Evolutionary conservation across 2,888 invertebrate genomes (phyloP), one percentile per base, ranked within the genome.

Genomic region (Kuschelorhynchus macadamiae): DNA sequence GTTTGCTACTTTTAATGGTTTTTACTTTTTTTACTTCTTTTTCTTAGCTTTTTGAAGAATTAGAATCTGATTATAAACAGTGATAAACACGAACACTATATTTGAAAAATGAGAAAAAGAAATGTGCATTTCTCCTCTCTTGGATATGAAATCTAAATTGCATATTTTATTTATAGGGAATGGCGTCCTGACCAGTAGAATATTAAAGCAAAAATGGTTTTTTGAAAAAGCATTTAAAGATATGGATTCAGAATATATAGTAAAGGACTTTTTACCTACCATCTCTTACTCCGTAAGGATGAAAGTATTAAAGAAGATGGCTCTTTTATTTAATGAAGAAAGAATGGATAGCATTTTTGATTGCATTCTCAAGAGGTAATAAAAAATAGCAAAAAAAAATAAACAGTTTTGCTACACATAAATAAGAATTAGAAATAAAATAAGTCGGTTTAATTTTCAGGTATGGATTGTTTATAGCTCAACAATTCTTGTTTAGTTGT

Each of bases 141-240:
- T n/a, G n/a, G n/a, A n/a, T n/a, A n/a, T n/a, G n/a, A n/a, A n/a
- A n/a, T n/a, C n/a, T n/a, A n/a, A n/a, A n/a, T n/a, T n/a, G n/a
- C n/a, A n/a, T n/a, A n/a, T n/a, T n/a, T 30, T 25, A 21, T 49
- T 64, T 67, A 41, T 47, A 69, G 69, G 65, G 11, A 73, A 74
- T 68, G 76, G 75, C 33, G 55, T 73, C 4, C 68, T 74, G 16
- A 70, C 74, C 2, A 75, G 74, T 53, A 72, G 71, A 49, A 72
- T 78, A 20, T 57, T 75, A 41, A 78, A 75, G 47, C 72, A 76
- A 49, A n/a, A 14, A 44, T 78, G 77, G 77, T 75, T 76, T 52
- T 74, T 78, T 36, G 50, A 72, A 66, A 70, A 72, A 21, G 67
- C 63, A 12, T 72, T 78, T 33, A 62, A 55, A 21, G 39, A 72